A percentile compares a stretch with the other conserved stretches of the same genome.
phyloP scores from a whole-genome alignment of 2,113 vertebrate genomes.

The Phylloscopus whistleri region DNA sequence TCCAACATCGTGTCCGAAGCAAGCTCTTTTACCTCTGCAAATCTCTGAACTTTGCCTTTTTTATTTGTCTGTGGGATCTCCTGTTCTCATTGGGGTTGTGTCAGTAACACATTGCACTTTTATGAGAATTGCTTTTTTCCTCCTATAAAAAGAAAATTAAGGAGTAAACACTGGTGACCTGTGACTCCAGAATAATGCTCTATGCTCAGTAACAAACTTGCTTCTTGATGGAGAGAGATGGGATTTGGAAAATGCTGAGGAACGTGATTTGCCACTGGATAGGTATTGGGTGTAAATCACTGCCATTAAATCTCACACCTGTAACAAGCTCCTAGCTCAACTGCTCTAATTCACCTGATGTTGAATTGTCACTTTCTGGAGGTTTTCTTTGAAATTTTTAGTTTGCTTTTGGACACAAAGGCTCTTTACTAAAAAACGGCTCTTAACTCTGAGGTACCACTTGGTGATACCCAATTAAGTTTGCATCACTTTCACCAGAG shows the following conservation, averaged over 20 bases:
- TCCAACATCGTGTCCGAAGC: not conserved
- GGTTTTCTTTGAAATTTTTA: not conserved
- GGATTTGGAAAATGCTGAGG: not conserved
- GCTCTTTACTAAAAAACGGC: not conserved
- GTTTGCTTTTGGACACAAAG: not conserved
- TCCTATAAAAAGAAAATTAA: not conserved
- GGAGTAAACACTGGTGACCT: not conserved
- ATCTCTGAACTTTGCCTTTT: not conserved
- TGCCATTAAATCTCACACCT: not conserved
- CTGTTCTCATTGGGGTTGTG: accelerated
- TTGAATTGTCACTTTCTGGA: not conserved
- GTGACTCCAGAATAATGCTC: not conserved
- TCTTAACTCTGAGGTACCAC: not conserved
- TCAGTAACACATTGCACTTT: not conserved
- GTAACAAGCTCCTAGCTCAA: not conserved
- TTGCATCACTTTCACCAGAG: not conserved
- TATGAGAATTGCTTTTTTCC: not conserved
- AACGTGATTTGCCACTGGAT: not conserved
- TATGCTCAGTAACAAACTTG: not conserved
- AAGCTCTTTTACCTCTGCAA: not conserved
- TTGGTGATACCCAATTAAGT: not conserved
- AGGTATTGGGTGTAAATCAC: not conserved
- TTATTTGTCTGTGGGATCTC: not conserved
- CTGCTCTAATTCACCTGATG: not conserved
- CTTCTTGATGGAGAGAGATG: not conserved